Evolutionary conservation across 1,140 invertebrate species (phyloP), one percentile per base, ranked within the genome.

Genomic region (Tetragnatha versicolor): DNA sequence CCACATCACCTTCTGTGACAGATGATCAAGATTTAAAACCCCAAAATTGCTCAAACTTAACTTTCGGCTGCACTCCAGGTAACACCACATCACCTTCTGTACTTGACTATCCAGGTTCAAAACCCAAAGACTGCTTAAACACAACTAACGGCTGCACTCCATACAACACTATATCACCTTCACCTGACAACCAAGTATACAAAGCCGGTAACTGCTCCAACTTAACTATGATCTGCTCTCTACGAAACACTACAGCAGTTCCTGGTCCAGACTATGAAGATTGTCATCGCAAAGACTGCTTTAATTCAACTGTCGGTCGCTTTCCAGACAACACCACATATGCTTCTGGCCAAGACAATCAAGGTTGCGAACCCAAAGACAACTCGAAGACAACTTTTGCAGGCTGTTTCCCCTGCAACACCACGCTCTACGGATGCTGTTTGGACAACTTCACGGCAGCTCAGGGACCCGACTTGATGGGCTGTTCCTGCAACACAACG

Each of bases 61-160:
- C 58, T 4, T 84, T 45, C 53, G 86, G 86, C 6, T 98, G 96
- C 85, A 98, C 96, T 42, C 80, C 80, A 29, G 75, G 79, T 42
- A 79, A 81, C 47, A 14, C 60, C 25, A 87, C 86, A 17, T 76
- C 82, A 53, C 87, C 88, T 12, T 17, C 14, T 37, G 66, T 69
- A 2, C 49, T 89, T 3, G 88, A 91, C 78, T 91, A 92, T 66
- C 91, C 93, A 82, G 95, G 95, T 85, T 84, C 72, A 77, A 22
- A 84, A 90, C 84, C 69, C 79, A 63, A 68, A 35, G 61, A 84
- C 39, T 87, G 86, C 73, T 76, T 83, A 55, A 45, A 82, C 82
- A 89, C 92, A 2, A 90, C 89, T 2, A 93, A 88, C 84, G 93
- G 94, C 20, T 98, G 96, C 85, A 97, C 96, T 84, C 93, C 93